Percentiles rank a stretch among this genome's conserved stretches.
phyloP scores from a whole-genome alignment of 1,140 invertebrate species.

The Trachymyrmex cornetzi region DNA sequence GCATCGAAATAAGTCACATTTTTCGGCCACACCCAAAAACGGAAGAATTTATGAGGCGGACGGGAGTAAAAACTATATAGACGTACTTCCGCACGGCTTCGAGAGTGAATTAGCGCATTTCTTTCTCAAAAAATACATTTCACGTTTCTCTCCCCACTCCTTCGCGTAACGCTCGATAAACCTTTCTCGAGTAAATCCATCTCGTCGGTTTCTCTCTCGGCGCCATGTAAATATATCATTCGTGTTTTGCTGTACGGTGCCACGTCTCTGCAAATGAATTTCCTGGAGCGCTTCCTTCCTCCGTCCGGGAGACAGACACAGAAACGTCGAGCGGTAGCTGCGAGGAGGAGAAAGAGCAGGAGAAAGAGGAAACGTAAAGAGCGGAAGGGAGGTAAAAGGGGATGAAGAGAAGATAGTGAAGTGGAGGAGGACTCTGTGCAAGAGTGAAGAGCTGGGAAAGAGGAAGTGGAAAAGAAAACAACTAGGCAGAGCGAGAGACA shows the following conservation, averaged over 20 bases:
- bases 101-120: conserved; percentile 51
- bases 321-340: conserved; percentile 22
- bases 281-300: conserved; percentile 70
- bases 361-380: conserved; percentile 22
- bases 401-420: conserved; percentile 10
- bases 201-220: conserved; percentile 62
- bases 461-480: conserved; percentile 51
- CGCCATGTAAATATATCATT: conserved; percentile 70
- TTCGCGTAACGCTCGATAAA: conserved; percentile 67
- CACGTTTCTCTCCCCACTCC: conserved; percentile 3
- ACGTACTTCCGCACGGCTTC: conserved; percentile 50
- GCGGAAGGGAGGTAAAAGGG: neutral
- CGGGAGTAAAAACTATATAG: conserved; percentile 35
- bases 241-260: conserved; percentile 68
- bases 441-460: neutral
- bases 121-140: conserved; percentile 61
- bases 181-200: conserved; percentile 68
- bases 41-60: conserved; percentile 44
- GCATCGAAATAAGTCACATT: conserved; percentile 28
- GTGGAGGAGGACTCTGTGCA: neutral
- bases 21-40: conserved; percentile 31
- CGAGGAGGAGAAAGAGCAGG: neutral
- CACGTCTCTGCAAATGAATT: conserved; percentile 70
- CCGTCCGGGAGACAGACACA: conserved; percentile 58
- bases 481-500: conserved; percentile 39